Percentiles rank a stretch among this genome's conserved stretches.
phyloP scores from a whole-genome alignment of 2,797 vertebrate genomes.

The Onychomys leucogaster region DNA sequence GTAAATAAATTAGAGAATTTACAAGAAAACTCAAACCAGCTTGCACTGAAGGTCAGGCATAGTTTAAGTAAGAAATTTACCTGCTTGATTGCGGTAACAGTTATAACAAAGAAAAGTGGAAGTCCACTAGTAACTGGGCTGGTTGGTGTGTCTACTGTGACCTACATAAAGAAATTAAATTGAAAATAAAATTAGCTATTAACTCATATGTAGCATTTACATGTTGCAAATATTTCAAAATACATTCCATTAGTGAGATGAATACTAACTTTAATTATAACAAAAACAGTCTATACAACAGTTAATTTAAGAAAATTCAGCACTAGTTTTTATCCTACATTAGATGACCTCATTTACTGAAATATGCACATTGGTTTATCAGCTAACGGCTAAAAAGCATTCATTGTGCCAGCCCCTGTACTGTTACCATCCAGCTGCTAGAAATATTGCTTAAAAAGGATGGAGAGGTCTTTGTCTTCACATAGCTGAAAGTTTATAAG shows the following conservation, averaged over 20 bases:
- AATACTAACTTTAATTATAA: conserved; percentile 57
- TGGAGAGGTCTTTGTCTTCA: conserved; percentile 12
- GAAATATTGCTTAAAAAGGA: conserved; percentile 18
- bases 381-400: background rate
- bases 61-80: conserved; percentile 85
- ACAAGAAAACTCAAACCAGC: conserved; percentile 50
- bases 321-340: conserved; percentile 36
- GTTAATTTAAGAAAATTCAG: conserved; percentile 56
- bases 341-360: conserved; percentile 12
- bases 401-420: background rate
- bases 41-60: conserved; percentile 16
- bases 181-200: conserved; percentile 20
- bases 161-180: conserved; percentile 87
- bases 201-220: background rate
- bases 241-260: background rate
- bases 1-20: conserved; percentile 14
- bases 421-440: conserved; percentile 15
- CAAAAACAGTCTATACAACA: conserved; percentile 37
- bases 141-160: conserved; percentile 99
- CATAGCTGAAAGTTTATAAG: background rate
- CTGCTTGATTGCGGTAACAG: conserved; percentile 99
- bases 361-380: conserved; percentile 41
- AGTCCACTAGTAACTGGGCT: conserved; percentile 99
- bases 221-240: conserved; percentile 50
- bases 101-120: conserved; percentile 99